Evolutionary conservation across 1,140 invertebrate genomes (phyloP).

Genomic region (Meloidogyne floridensis): DNA sequence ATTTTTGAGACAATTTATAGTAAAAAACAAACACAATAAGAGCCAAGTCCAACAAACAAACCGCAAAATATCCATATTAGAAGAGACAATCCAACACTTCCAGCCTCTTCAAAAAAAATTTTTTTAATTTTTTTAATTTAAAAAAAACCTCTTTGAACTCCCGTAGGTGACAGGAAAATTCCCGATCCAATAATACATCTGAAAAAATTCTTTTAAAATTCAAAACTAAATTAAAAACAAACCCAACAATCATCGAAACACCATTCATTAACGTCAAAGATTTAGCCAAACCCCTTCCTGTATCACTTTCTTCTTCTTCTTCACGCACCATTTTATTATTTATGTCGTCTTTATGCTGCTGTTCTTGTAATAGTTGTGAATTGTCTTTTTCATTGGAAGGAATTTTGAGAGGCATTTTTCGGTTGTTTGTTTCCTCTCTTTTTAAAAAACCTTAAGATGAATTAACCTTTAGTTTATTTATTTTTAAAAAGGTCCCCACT

Average conservation of each 20-base stretch:
- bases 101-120: conserved; percentile 44
- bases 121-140: no score
- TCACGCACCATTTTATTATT: conserved; percentile 9
- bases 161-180: conserved; percentile 93
- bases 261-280: conserved; percentile 63
- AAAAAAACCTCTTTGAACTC: conserved; percentile 66
- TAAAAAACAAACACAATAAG: conserved; percentile 28
- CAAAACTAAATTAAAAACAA: background rate
- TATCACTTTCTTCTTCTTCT: conserved; percentile 28
- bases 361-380: conserved; percentile 18
- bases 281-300: conserved; percentile 42
- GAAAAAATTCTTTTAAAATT: conserved; percentile 30
- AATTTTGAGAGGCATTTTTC: conserved; percentile 7
- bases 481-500: background rate
- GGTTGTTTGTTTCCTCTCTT: background rate
- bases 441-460: background rate
- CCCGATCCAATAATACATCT: conserved; percentile 69
- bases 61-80: conserved; percentile 59
- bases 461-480: background rate
- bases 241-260: conserved; percentile 56
- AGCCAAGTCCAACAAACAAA: conserved; percentile 58
- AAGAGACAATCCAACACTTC: conserved; percentile 61
- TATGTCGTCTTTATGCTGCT: conserved; percentile 1
- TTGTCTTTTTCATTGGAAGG: conserved; percentile 10
- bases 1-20: no score